phyloP scores from a whole-genome alignment of 2,888 invertebrate species.

The Mechanitis mazaeus region DNA sequence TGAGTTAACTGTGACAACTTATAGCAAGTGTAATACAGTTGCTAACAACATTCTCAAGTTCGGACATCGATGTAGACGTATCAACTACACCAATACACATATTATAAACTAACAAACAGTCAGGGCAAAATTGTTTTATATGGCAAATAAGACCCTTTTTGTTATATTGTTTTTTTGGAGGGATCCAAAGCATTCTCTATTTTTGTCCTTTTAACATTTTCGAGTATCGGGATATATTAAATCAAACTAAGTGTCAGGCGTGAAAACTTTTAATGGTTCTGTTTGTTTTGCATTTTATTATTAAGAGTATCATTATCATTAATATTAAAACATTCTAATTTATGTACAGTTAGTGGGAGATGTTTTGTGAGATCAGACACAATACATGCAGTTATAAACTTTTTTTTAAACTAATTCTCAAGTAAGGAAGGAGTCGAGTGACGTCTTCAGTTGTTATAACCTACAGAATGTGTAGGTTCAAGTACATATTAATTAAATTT shows the following conservation, averaged over 20 bases:
- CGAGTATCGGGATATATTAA: background rate
- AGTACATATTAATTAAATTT: too few relatives aligned
- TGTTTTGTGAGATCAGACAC: too few relatives aligned
- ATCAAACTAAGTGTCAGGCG: background rate
- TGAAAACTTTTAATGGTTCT: background rate
- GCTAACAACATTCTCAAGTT: conserved; percentile 19
- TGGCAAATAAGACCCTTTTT: background rate
- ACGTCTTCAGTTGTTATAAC: too few relatives aligned
- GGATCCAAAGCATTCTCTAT: background rate
- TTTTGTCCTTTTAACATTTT: background rate
- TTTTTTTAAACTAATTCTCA: too few relatives aligned
- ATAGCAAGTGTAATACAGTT: conserved; percentile 23
- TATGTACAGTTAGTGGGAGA: too few relatives aligned
- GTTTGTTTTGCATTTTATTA: background rate
- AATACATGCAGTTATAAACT: too few relatives aligned
- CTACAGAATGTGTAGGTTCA: too few relatives aligned
- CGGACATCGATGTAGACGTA: background rate
- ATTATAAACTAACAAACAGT: background rate
- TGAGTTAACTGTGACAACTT: background rate
- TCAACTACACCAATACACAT: background rate
- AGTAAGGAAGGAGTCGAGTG: too few relatives aligned
- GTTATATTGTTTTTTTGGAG: background rate
- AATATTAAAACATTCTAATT: too few relatives aligned
- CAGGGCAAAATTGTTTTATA: background rate
- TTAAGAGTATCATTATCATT: too few relatives aligned